These are phyloP conservation scores for Pica pica DNA, from an alignment of 2,113 vertebrate species.

Conservation along the genomic window DNA sequence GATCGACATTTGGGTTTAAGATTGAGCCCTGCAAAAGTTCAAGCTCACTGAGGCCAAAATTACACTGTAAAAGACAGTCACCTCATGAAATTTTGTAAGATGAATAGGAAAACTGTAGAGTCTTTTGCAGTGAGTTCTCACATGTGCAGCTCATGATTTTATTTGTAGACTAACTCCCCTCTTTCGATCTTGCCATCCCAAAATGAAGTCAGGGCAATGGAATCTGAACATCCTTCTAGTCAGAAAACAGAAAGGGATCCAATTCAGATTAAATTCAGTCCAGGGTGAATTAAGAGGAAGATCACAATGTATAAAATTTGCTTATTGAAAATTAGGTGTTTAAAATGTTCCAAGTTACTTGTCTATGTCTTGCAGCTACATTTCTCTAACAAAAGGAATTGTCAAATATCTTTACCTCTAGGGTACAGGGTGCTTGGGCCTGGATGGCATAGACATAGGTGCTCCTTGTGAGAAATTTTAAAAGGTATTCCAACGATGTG, in stretches of 20 bases:
- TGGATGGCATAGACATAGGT: not conserved
- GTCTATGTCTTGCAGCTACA: not conserved
- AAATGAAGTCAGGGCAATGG: not conserved
- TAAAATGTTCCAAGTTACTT: not conserved
- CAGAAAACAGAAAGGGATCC: not conserved
- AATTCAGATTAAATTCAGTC: not conserved
- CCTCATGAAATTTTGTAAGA: not conserved
- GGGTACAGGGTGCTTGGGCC: not conserved
- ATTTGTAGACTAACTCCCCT: not conserved
- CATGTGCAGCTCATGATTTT: not conserved
- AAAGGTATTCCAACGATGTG: not conserved
- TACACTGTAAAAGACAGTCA: not conserved
- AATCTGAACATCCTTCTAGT: not conserved
- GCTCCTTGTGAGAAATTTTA: not conserved
- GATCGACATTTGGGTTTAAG: not conserved
- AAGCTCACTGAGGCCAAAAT: not conserved
- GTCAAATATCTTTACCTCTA: not conserved
- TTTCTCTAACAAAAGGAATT: not conserved
- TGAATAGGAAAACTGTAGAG: not conserved
- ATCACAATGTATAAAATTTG: not conserved
- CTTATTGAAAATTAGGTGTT: not conserved
- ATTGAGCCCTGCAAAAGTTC: not conserved
- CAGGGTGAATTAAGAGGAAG: not conserved
- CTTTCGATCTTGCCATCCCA: not conserved
- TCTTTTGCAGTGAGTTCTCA: not conserved